phyloP scores from a whole-genome alignment of 2,797 vertebrate genomes.

The Sus cebifrons region DNA sequence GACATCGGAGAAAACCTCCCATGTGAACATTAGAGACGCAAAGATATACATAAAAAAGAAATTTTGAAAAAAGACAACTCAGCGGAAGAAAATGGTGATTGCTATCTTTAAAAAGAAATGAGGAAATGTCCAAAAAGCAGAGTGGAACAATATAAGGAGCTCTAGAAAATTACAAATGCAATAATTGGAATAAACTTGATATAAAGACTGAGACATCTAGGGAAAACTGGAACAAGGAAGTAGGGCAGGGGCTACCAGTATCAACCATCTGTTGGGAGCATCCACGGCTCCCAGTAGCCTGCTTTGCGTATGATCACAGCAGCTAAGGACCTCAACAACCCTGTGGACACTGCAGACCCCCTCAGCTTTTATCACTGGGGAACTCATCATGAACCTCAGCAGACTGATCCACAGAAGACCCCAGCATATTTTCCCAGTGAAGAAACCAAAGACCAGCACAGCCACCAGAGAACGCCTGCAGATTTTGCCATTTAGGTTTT shows the following conservation, averaged over 20 bases:
- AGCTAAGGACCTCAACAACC: not conserved
- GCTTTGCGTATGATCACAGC: not conserved
- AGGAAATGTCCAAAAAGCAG: not conserved
- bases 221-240: not conserved
- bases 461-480: not conserved
- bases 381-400: not conserved
- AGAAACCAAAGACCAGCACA: not conserved
- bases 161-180: constrained; percentile 13
- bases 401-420: not conserved
- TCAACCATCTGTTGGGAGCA: not conserved
- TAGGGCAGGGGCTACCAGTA: not conserved
- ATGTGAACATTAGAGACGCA: not conserved
- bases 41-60: not conserved
- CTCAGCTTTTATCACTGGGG: not conserved
- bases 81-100: not conserved
- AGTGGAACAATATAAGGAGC: not conserved
- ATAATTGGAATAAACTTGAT: not conserved
- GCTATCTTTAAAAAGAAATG: not conserved
- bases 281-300: not conserved
- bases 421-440: not conserved
- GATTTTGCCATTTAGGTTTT: not conserved
- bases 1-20: not conserved
- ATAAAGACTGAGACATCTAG: not conserved
- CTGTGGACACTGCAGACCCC: not conserved
- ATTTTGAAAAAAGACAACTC: not conserved